These are phyloP conservation scores for Pempheris klunzingeri DNA, from an alignment of 2,797 vertebrate species.

Conservation along the genomic window DNA sequence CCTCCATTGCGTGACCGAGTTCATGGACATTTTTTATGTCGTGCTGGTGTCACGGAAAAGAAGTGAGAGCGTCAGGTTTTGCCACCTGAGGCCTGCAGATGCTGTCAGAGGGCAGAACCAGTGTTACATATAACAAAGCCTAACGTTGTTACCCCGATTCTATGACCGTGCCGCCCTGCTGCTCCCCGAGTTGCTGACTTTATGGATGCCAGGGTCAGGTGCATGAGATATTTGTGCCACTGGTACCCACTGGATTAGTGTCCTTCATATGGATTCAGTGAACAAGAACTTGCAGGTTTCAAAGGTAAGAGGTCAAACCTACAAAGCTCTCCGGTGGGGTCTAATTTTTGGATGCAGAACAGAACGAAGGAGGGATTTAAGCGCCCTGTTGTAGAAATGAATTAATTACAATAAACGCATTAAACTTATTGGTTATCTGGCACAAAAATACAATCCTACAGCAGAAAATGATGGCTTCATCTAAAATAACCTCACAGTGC, in stretches of 20 bases:
- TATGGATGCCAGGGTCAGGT: slow-evolving; percentile 26
- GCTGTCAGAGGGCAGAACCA: slow-evolving; percentile 40
- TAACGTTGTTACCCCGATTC: slow-evolving; percentile 30
- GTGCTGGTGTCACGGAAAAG: slow-evolving; percentile 47
- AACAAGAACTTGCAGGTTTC: slow-evolving; percentile 11
- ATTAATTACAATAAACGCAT: background rate
- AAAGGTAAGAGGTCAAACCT: background rate
- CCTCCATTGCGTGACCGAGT: slow-evolving; percentile 59
- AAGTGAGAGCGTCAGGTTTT: slow-evolving; percentile 30
- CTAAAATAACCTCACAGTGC: background rate
- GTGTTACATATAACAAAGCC: slow-evolving; percentile 8
- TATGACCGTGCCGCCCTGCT: slow-evolving; percentile 2
- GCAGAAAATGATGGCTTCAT: background rate
- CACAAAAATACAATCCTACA: background rate
- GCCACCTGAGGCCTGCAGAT: slow-evolving; percentile 42
- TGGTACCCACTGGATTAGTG: background rate
- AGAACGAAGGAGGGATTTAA: background rate
- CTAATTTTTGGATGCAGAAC: background rate
- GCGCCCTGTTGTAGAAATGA: no score
- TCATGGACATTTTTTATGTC: slow-evolving; percentile 53
- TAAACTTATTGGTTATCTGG: background rate
- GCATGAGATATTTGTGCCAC: slow-evolving; percentile 27
- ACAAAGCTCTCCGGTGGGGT: background rate
- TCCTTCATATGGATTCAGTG: background rate
- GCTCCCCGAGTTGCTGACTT: slow-evolving; percentile 17